phyloP scores from a whole-genome alignment of 2,113 vertebrate species.

The Lasiurus cinereus region DNA sequence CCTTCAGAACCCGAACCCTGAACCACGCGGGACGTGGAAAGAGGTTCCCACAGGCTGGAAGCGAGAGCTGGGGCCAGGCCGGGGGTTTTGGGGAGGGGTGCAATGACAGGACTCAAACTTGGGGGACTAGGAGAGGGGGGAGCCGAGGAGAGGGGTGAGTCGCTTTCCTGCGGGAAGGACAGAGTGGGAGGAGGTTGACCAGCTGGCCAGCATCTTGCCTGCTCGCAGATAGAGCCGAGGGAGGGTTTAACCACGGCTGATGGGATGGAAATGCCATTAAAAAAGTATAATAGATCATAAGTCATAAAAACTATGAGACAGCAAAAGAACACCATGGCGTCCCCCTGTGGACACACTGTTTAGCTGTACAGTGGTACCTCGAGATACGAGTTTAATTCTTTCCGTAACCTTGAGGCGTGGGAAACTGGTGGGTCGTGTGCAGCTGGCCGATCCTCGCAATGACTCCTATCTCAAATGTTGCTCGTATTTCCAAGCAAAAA shows the following conservation, averaged over 20 bases:
- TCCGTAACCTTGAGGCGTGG: too few species aligned
- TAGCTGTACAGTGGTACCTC: too few species aligned
- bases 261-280: background rate
- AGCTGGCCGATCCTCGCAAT: too few species aligned
- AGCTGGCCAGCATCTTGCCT: background rate
- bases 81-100: too few species aligned
- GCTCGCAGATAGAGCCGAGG: fast-evolving
- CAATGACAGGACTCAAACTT: background rate
- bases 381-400: too few species aligned
- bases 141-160: background rate
- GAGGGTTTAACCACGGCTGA: background rate
- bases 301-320: background rate
- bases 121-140: background rate
- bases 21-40: too few species aligned
- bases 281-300: background rate
- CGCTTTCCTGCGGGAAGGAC: background rate
- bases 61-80: background rate
- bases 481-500: too few species aligned
- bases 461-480: too few species aligned
- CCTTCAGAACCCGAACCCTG: too few species aligned
- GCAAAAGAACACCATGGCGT: background rate
- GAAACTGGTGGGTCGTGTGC: too few species aligned
- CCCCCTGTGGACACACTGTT: background rate
- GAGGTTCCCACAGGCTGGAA: too few species aligned
- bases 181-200: background rate